Base-by-base conservation (phyloP, 2,888 invertebrate species). In the Cephus spinipes region DNA sequence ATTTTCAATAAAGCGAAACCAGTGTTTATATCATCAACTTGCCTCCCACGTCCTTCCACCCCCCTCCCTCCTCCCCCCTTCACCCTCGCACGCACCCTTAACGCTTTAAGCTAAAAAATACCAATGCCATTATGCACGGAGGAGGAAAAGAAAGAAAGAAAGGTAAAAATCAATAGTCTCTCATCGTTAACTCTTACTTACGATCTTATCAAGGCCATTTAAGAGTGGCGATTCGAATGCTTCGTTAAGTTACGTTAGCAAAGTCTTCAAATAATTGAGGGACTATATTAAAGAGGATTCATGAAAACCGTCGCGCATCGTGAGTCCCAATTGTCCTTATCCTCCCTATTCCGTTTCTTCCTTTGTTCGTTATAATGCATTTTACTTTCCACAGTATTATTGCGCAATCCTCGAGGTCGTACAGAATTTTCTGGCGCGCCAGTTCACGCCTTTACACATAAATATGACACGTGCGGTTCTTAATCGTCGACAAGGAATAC, bases 201-300 rank as follows among this genome's bases (percentile, higher is more conserved):
- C 81, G 80, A 83, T 79, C 76, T 83, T 83, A 84, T 83, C 84
- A 85, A 86, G 84, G 83, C 86, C 86, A 86, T 85, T 84, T 81
- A 85, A 84, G 81, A 85, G 80, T 81, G 83, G 81, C 82, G 76
- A 77, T 81, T 80, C 78, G 76, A 81, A 76, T 82, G 35, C 73
- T n/a, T 73, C 34, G 32, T 34, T 12, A 35, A 34, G 11, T 73
- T 34, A 73, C 73, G n/a, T 12, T 23, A 73, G 34, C 34, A 34
- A 34, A 15, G 34, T 31, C 12, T 31, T 23, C 23, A 73, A 73
- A 73, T n/a, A n/a, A 32, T 11, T n/a, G 15, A 12, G 30, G 11
- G 9, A 71, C 1, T 71, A n/a, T 71, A 71, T 69, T 4, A 36
- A 36, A 40, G 40, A 40, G 40, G 40, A 15, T 40, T 40, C 15